Evolutionary conservation across 2,113 vertebrate genomes (phyloP).

Genomic region (Taxidea taxus): DNA sequence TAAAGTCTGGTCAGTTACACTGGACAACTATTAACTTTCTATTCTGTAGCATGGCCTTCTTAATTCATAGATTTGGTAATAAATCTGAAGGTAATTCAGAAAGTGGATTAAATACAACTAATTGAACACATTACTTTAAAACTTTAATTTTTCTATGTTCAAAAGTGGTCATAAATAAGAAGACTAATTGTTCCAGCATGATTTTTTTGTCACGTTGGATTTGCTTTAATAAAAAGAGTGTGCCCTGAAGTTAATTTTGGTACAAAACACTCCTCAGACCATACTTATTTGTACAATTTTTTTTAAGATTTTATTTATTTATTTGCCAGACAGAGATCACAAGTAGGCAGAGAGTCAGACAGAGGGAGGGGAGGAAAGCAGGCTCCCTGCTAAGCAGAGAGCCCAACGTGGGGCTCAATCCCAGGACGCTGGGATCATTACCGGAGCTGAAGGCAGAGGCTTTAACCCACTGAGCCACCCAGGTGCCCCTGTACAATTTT

Average conservation of each 20-base stretch:
- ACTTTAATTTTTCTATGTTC: neutral
- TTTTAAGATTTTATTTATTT: too few species aligned
- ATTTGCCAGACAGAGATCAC: too few species aligned
- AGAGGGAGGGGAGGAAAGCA: too few species aligned
- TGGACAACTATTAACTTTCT: neutral
- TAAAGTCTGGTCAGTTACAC: neutral
- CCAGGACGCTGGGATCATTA: too few species aligned
- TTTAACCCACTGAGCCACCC: too few species aligned
- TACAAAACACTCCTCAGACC: neutral
- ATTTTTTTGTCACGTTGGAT: neutral
- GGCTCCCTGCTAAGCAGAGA: too few species aligned
- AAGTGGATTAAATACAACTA: conserved; percentile 2
- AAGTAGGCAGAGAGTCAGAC: too few species aligned
- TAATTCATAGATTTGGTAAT: neutral
- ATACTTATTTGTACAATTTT: neutral
- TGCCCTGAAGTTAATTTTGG: neutral
- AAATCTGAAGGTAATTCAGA: neutral
- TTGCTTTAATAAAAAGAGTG: neutral
- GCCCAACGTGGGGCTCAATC: too few species aligned
- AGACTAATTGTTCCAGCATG: neutral
- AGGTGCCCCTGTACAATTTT: too few species aligned
- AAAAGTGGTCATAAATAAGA: conserved; percentile 7
- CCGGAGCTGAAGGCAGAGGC: too few species aligned
- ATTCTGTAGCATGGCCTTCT: neutral
- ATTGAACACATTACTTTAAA: conserved; percentile 10